Evolutionary conservation across 2,888 invertebrate genomes (phyloP).

Genomic region (Orchesella flavescens): DNA sequence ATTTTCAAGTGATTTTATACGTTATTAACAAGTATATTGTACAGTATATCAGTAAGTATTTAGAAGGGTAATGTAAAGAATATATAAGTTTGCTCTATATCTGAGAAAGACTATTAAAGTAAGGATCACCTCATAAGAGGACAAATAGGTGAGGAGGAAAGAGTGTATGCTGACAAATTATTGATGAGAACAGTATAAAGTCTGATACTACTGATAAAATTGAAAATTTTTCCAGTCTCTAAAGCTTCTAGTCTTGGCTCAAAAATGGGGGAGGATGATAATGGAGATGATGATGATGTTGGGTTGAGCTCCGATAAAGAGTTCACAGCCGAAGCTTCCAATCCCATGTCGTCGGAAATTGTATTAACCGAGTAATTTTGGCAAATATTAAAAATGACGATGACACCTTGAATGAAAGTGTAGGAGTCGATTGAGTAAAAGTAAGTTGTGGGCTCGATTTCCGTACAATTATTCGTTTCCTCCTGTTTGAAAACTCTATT

Average conservation of each 20-base stretch:
- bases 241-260: constrained; percentile 40
- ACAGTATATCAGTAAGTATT: constrained; percentile 15
- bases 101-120: background rate
- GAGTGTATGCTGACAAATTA: constrained; percentile 40
- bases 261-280: constrained; percentile 38
- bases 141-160: constrained; percentile 20
- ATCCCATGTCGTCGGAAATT: constrained; percentile 54
- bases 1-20: too few species aligned
- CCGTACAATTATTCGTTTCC: too few species aligned
- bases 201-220: constrained; percentile 54
- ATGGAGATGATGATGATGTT: too few species aligned
- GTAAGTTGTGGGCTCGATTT: too few species aligned
- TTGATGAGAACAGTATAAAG: constrained; percentile 55
- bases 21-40: too few species aligned
- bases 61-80: constrained; percentile 26
- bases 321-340: constrained; percentile 33
- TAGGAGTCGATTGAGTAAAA: too few species aligned
- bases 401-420: constrained; percentile 6
- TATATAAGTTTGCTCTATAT: background rate
- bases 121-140: constrained; percentile 59
- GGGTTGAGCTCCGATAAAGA: background rate
- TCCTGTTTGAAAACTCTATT: background rate
- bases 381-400: background rate
- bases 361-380: constrained; percentile 26
- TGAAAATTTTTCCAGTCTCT: constrained; percentile 28